Percentiles rank a stretch among this genome's conserved stretches.
These are phyloP conservation scores for Cyanocitta stelleri DNA, from an alignment of 2,113 vertebrate species.

Conservation along the genomic window DNA sequence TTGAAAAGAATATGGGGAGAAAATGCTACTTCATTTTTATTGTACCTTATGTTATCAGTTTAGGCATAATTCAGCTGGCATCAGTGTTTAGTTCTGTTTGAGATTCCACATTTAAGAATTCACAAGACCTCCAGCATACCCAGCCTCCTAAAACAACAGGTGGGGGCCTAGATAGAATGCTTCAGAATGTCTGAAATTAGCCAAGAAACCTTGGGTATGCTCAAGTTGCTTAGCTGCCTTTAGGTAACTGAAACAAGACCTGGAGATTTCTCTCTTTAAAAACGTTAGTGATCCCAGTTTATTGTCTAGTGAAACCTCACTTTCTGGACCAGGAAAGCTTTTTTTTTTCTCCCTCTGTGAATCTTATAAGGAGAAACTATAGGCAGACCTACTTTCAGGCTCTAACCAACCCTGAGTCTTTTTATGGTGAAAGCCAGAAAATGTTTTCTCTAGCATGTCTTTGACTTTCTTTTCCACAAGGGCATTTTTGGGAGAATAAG, in stretches of 20 bases:
- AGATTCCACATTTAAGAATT: neutral
- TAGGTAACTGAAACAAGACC: neutral
- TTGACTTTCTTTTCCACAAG: neutral
- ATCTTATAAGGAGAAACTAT: neutral
- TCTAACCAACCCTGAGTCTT: neutral
- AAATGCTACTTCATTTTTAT: neutral
- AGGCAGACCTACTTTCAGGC: neutral
- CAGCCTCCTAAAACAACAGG: neutral
- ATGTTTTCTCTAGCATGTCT: neutral
- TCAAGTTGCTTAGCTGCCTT: neutral
- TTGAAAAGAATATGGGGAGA: neutral
- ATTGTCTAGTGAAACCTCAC: neutral
- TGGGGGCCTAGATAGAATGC: neutral
- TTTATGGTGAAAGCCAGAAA: neutral
- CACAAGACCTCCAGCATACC: neutral
- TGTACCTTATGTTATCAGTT: neutral
- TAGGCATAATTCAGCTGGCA: neutral
- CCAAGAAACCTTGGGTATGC: neutral
- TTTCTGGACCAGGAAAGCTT: neutral
- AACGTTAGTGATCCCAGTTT: neutral
- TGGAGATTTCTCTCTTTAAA: neutral
- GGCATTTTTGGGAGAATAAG: neutral
- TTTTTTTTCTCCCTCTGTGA: accelerated
- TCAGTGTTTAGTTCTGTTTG: neutral
- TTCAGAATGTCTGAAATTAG: neutral